phyloP scores from a whole-genome alignment of 2,797 vertebrate genomes.

The Diplodus sargus region DNA sequence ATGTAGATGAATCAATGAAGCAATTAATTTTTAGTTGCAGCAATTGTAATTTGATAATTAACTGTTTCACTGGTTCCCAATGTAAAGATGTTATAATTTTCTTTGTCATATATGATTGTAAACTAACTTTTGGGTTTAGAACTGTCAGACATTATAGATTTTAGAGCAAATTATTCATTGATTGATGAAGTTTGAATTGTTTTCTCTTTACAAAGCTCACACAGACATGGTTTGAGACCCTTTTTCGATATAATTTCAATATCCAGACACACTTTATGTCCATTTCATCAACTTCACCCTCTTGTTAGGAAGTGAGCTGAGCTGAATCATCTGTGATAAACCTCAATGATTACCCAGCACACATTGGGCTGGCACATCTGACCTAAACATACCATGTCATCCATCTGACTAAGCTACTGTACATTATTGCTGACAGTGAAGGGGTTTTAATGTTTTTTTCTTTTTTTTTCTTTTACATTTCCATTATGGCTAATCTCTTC shows the following conservation, averaged over 20 bases:
- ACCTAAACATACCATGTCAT: slow-evolving; percentile 43
- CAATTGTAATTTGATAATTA: background rate
- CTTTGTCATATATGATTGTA: background rate
- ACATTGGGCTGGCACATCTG: slow-evolving; percentile 34
- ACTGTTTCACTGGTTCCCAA: background rate
- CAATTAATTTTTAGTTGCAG: background rate
- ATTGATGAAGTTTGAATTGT: background rate
- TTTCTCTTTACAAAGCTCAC: slow-evolving; percentile 18
- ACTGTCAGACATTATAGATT: slow-evolving; percentile 5
- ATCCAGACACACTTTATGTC: slow-evolving; percentile 28
- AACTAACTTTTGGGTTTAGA: background rate
- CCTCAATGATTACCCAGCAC: slow-evolving; percentile 45
- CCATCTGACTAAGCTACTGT: slow-evolving; percentile 67
- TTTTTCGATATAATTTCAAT: no score
- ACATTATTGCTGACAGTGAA: slow-evolving; percentile 83
- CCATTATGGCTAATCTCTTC: slow-evolving; percentile 67
- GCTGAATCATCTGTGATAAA: slow-evolving; percentile 27
- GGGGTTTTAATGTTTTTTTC: slow-evolving; percentile 41
- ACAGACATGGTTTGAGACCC: slow-evolving; percentile 18
- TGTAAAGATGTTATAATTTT: background rate
- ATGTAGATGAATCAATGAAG: background rate
- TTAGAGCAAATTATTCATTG: background rate
- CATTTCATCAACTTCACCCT: slow-evolving; percentile 39
- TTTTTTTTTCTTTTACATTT: slow-evolving; percentile 40
- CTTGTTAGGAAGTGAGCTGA: slow-evolving; percentile 33